A percentile compares a stretch with the other conserved stretches of the same genome.
These are phyloP conservation scores for Dascillus cervinus DNA, from an alignment of 2,888 invertebrate species.

Conservation along the genomic window DNA sequence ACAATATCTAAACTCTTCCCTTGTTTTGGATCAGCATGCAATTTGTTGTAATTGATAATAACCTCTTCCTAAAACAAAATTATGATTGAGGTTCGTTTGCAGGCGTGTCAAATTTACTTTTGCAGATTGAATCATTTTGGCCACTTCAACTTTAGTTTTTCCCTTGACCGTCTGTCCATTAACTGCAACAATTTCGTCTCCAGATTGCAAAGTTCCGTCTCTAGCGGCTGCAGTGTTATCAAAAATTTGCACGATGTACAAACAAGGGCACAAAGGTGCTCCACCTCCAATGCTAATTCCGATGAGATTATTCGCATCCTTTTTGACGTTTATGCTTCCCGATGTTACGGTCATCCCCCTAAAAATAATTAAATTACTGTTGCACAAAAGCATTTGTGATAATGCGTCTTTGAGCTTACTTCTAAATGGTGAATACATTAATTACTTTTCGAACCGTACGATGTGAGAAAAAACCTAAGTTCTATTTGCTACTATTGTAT, in stretches of 20 bases:
- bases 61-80: constrained; percentile 93
- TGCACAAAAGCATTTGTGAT: too few species aligned
- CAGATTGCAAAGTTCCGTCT: constrained; percentile 91
- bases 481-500: neutral
- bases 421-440: too few species aligned
- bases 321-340: constrained; percentile 80
- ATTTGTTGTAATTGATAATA: constrained; percentile 92
- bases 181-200: constrained; percentile 94
- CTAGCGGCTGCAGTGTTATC: constrained; percentile 93
- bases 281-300: constrained; percentile 98
- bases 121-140: constrained; percentile 95
- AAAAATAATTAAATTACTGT: too few species aligned
- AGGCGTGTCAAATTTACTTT: constrained; percentile 48
- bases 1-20: constrained; percentile 95
- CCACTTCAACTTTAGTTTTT: constrained; percentile 96
- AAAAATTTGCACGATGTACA: constrained; percentile 98
- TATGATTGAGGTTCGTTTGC: too few species aligned
- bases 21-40: constrained; percentile 94
- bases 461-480: too few species aligned
- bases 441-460: too few species aligned
- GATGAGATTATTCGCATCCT: constrained; percentile 89
- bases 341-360: constrained; percentile 99
- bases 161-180: constrained; percentile 91
- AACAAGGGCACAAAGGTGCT: constrained; percentile 89
- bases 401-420: too few species aligned